A percentile compares a stretch with the other conserved stretches of the same genome.
These are phyloP conservation scores for Indicator maculatus DNA, from an alignment of 2,113 vertebrate species.

Conservation along the genomic window DNA sequence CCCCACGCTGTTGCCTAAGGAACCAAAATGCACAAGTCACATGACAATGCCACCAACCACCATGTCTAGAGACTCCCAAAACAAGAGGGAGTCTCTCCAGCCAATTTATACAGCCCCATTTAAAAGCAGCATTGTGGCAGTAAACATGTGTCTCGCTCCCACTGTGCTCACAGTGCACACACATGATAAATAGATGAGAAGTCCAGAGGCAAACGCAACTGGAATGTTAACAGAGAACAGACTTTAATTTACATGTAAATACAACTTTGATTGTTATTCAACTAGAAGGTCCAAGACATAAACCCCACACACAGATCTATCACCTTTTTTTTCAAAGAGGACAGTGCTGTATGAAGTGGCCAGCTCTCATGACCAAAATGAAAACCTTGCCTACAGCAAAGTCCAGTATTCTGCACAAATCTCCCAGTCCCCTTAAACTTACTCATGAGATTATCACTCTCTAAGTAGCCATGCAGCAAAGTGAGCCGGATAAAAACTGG, in stretches of 20 bases:
- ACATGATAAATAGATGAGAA: slow-evolving; percentile 68
- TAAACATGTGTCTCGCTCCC: slow-evolving; percentile 46
- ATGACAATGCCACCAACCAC: background rate
- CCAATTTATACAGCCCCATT: slow-evolving; percentile 33
- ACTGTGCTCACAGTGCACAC: slow-evolving; percentile 81
- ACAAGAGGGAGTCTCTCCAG: slow-evolving; percentile 4
- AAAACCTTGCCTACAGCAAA: background rate
- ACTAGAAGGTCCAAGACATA: slow-evolving; percentile 14
- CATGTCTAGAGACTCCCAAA: slow-evolving; percentile 2
- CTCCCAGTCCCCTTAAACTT: background rate
- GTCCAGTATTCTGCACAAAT: background rate
- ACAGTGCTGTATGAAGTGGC: background rate
- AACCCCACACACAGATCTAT: background rate
- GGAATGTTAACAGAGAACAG: slow-evolving; percentile 65
- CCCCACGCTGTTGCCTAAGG: slow-evolving; percentile 94
- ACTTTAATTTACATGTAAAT: slow-evolving; percentile 82
- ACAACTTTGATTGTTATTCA: slow-evolving; percentile 61
- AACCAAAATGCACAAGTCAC: slow-evolving; percentile 76
- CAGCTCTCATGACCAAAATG: background rate
- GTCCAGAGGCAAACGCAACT: slow-evolving; percentile 53
- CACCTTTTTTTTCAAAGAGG: background rate
- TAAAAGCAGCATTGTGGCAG: background rate
- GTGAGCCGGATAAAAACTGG: background rate
- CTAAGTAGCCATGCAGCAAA: background rate
- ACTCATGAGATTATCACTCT: background rate